phyloP scores from a whole-genome alignment of 1,140 invertebrate species.

The Chrysopa pallens region DNA sequence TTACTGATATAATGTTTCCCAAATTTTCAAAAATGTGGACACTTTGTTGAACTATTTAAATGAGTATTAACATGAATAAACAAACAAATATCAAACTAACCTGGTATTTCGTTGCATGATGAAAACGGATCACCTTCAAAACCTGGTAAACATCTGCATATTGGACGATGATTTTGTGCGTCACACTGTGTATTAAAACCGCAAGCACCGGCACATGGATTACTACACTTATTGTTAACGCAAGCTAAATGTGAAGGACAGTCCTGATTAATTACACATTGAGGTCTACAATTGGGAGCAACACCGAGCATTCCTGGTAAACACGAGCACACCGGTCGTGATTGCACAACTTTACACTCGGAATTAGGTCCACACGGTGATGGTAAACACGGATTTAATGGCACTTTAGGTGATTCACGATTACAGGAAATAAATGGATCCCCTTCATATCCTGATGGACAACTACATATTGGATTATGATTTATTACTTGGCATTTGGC shows the following conservation, averaged over 20 bases:
- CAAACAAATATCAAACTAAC: constrained; percentile 24
- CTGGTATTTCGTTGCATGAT: constrained; percentile 45
- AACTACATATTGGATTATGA: constrained; percentile 73
- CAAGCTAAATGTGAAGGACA: constrained; percentile 63
- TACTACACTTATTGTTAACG: constrained; percentile 50
- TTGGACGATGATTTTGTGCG: constrained; percentile 56
- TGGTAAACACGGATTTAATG: constrained; percentile 46
- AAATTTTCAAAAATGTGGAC: too few relatives aligned
- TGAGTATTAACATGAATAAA: too few relatives aligned
- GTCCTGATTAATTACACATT: constrained; percentile 62
- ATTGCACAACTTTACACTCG: constrained; percentile 47
- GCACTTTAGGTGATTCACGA: constrained; percentile 27
- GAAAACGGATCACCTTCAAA: constrained; percentile 70
- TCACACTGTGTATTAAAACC: constrained; percentile 63
- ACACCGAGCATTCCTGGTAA: constrained; percentile 63
- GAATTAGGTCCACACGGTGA: constrained; percentile 71
- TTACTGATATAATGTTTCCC: too few relatives aligned
- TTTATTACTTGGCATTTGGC: constrained; percentile 62
- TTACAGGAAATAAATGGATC: constrained; percentile 66
- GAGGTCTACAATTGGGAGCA: constrained; percentile 57
- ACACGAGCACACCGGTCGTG: constrained; percentile 57
- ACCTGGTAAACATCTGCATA: constrained; percentile 54
- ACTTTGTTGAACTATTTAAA: too few relatives aligned
- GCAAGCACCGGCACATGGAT: constrained; percentile 69
- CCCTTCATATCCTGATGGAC: constrained; percentile 50